Conservation (phyloP, 2,888 invertebrate genomes). For the Pseudolycoriella hygida region DNA sequence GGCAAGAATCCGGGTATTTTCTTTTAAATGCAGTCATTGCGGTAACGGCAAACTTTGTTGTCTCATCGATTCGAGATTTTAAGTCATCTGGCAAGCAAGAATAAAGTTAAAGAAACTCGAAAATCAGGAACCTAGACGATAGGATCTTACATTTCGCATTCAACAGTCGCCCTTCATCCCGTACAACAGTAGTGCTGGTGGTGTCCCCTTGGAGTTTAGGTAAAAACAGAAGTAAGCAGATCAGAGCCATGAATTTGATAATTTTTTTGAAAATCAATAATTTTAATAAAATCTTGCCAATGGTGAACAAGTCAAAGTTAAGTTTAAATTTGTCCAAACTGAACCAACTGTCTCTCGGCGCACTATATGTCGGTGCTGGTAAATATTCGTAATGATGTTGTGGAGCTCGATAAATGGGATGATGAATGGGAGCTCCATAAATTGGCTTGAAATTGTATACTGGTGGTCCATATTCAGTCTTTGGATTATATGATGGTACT, state of each 20-base stretch:
- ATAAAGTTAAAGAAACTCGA: too few species aligned
- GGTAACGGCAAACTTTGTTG: constrained; percentile 31
- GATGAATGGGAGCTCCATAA: too few species aligned
- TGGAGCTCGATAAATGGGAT: too few species aligned
- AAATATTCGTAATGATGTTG: constrained; percentile 26
- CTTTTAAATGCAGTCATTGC: constrained; percentile 29
- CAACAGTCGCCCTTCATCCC: too few species aligned
- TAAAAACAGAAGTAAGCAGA: constrained; percentile 57
- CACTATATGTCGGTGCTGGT: too few species aligned
- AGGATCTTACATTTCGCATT: too few species aligned
- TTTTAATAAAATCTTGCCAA: constrained; percentile 58
- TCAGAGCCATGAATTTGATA: constrained; percentile 58
- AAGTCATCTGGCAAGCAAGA: too few species aligned
- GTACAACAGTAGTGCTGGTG: too few species aligned
- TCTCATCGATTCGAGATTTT: constrained; percentile 22
- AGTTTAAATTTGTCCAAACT: constrained; percentile 44
- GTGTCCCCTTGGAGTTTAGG: constrained; percentile 35
- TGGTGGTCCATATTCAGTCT: constrained; percentile 2
- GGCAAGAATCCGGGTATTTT: constrained; percentile 16
- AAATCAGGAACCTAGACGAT: too few species aligned
- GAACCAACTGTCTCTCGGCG: too few species aligned
- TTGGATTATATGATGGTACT: not conserved
- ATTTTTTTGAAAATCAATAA: constrained; percentile 65
- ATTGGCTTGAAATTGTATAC: not conserved
- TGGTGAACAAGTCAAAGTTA: constrained; percentile 50